phyloP scores from a whole-genome alignment of 1,140 invertebrate species.

The Pseudomyrmex flavicornis region DNA sequence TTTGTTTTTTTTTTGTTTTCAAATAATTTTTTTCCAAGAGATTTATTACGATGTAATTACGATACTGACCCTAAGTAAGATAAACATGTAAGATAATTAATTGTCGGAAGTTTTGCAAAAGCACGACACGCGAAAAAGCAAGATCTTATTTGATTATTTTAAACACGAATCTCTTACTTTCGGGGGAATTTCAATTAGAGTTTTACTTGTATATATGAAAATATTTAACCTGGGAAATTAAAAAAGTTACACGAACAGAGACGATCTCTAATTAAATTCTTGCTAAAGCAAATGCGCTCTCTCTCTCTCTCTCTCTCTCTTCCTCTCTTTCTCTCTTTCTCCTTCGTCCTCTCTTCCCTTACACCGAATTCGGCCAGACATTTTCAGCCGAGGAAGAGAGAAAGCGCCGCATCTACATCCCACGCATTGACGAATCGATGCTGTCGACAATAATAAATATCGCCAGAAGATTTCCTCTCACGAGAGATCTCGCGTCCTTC shows the following conservation, averaged over 20 bases:
- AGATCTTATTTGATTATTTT: slow-evolving; percentile 20
- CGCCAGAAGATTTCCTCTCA: not conserved
- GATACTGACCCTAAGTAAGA: not conserved
- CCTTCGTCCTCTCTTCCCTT: not conserved
- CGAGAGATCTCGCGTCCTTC: slow-evolving; percentile 28
- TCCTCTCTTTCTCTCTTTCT: too few species aligned
- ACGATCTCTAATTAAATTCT: slow-evolving; percentile 41
- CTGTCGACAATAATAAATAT: slow-evolving; percentile 47
- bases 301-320: too few species aligned
- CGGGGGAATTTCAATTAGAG: slow-evolving; percentile 36
- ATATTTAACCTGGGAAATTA: slow-evolving; percentile 53
- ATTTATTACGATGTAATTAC: not conserved
- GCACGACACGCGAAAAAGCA: not conserved
- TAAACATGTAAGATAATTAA: slow-evolving; percentile 1
- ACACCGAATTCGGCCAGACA: slow-evolving; percentile 22
- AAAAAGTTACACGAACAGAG: slow-evolving; percentile 51
- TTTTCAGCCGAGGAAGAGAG: slow-evolving; percentile 25
- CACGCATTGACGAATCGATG: slow-evolving; percentile 46
- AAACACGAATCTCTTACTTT: slow-evolving; percentile 6
- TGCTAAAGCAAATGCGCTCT: not conserved
- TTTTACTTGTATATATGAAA: slow-evolving; percentile 14
- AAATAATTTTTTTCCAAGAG: not conserved
- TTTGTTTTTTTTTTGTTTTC: not conserved
- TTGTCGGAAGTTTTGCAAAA: not conserved
- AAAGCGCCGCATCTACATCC: slow-evolving; percentile 19